These are phyloP conservation scores for Margaritifera margaritifera DNA, from an alignment of 2,888 invertebrate genomes.

Conservation along the genomic window DNA sequence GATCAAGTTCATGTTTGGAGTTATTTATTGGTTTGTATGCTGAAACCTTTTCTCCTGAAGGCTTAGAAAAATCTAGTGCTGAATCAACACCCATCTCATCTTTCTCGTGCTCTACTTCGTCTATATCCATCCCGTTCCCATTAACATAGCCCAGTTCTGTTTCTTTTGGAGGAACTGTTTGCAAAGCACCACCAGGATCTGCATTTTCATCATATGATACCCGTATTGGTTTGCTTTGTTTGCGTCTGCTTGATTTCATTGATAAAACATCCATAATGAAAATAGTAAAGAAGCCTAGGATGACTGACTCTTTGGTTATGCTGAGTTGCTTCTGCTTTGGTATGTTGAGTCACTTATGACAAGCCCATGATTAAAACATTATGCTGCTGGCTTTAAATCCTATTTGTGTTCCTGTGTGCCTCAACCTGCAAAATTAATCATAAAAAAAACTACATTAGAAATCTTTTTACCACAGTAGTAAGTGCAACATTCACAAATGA, in stretches of 20 bases:
- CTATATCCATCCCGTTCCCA: slow-evolving; percentile 33
- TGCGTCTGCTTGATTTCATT: slow-evolving; percentile 65
- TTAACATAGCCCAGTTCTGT: slow-evolving; percentile 36
- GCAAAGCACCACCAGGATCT: slow-evolving; percentile 28
- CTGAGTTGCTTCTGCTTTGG: no score
- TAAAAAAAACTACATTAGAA: no score
- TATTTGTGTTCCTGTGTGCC: no score
- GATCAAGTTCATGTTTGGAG: no score
- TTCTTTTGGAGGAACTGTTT: slow-evolving; percentile 25
- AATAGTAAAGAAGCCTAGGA: no score
- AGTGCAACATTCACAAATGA: no score
- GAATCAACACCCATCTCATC: slow-evolving; percentile 22
- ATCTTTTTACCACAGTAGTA: no score
- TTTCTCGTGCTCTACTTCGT: slow-evolving; percentile 39
- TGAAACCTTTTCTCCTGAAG: slow-evolving; percentile 8
- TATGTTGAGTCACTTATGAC: no score
- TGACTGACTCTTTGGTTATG: no score
- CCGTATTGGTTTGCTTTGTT: slow-evolving; percentile 67
- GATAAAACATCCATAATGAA: slow-evolving; percentile 44
- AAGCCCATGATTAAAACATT: no score
- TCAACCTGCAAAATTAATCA: no score
- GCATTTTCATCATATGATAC: slow-evolving; percentile 48
- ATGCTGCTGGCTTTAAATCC: no score
- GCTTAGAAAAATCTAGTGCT: slow-evolving; percentile 4
- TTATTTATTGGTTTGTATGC: slow-evolving; percentile 3